Conservation (phyloP, 2,113 vertebrate genomes). For the Tragulus kanchil region DNA sequence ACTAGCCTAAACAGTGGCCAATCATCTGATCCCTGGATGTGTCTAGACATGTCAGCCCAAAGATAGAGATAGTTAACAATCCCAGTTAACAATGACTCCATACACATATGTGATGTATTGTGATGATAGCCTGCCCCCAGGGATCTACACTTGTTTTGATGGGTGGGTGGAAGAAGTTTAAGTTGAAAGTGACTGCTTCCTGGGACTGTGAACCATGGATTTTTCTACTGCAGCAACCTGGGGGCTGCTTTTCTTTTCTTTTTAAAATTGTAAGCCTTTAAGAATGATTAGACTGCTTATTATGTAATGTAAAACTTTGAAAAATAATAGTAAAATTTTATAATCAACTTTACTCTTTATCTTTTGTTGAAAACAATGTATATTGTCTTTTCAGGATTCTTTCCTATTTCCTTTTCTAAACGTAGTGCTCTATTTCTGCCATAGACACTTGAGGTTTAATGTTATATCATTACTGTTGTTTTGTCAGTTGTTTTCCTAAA, state of each 20-base stretch:
- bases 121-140: not conserved
- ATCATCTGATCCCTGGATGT: too few species aligned
- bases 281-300: not conserved
- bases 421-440: not conserved
- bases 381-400: not conserved
- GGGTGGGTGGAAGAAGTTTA: not conserved
- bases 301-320: not conserved
- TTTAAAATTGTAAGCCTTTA: not conserved
- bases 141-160: not conserved
- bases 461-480: not conserved
- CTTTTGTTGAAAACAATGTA: not conserved
- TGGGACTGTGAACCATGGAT: not conserved
- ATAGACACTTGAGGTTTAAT: not conserved
- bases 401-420: not conserved
- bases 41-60: not conserved
- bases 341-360: not conserved
- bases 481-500: not conserved
- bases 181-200: not conserved
- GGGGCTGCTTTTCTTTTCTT: not conserved
- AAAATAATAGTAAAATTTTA: not conserved
- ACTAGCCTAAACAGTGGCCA: not conserved
- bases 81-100: too few species aligned
- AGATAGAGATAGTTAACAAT: not conserved
- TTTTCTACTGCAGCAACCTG: not conserved
- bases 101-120: not conserved